Evolutionary conservation across 1,140 invertebrate genomes (phyloP), one percentile per base, ranked within the genome.

Genomic region (Papilio polyxenes): DNA sequence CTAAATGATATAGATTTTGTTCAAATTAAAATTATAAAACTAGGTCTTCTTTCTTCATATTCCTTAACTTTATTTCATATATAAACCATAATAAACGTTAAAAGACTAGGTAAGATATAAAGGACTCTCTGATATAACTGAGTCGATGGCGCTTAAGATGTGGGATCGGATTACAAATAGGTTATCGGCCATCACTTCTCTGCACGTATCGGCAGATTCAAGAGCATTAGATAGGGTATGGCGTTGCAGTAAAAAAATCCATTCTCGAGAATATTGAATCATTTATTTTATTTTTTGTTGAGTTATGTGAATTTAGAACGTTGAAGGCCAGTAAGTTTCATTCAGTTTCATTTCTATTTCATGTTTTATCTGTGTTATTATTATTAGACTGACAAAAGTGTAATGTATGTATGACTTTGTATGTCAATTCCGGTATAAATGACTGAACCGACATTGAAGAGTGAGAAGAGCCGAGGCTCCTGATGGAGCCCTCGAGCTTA

Each of bases 171-270:
- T 37, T 37, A 69, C 65, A 69, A 15, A 69, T 37, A 37, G 65
- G 65, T 69, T 69, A 69, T 69, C 65, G 23, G 11, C 65, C 23
- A 69, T 69, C 65, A 65, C 59, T 56, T 17, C 53, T 37, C 37
- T 69, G 11, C 65, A 69, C 65, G 31, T 69, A 31, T 69, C 31
- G 65, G 62, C 62, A 65, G 65, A 69, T 37, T 65, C 59, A 15
- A 37, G 31, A 69, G 23, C 65, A 31, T 69, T 69, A 37, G 65
- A 51, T 13, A 51, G 49, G 56, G 23, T 69, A 17, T 17, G 31
- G 23, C 59, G n/a, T 69, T 69, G 65, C 23, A 37, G 23, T 69
- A 37, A 69, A 69, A 65, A 56, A 69, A 37, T 69, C 65, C 15
- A 37, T 69, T 69, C 31, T 23, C 65, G 20, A 65, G 31, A 10